Conservation (phyloP, 2,113 vertebrate species). For the Phodopus roborovskii region DNA sequence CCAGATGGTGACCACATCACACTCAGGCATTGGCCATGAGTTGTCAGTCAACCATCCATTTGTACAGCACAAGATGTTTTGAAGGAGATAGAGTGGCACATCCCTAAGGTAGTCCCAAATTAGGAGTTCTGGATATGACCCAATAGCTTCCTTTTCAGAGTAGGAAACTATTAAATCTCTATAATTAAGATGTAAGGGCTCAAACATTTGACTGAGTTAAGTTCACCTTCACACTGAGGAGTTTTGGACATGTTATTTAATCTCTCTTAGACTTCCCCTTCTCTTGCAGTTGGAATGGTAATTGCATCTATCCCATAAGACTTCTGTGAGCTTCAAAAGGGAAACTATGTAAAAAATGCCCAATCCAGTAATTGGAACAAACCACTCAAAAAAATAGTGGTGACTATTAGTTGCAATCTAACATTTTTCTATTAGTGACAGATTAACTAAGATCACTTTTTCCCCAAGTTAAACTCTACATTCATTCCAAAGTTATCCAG, state of each 20-base stretch:
- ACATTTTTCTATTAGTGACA: neutral
- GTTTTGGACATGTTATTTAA: neutral
- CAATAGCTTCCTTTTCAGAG: neutral
- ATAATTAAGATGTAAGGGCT: neutral
- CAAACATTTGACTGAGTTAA: slow-evolving; percentile 10
- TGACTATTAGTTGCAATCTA: neutral
- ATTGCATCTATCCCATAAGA: neutral
- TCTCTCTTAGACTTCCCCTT: neutral
- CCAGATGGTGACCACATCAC: no score
- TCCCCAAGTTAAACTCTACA: neutral
- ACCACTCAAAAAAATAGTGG: neutral
- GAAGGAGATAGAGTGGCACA: neutral
- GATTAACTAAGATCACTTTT: neutral
- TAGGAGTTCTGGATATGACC: neutral
- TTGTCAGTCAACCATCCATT: neutral
- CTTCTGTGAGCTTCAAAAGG: neutral
- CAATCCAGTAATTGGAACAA: neutral
- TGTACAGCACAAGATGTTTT: neutral
- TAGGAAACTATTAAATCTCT: neutral
- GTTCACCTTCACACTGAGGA: neutral
- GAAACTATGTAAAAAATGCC: neutral
- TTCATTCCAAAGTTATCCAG: slow-evolving; percentile 22
- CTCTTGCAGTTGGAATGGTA: neutral
- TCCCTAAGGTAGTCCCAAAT: neutral
- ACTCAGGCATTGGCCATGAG: neutral